Percentiles rank a stretch among this genome's conserved stretches.
phyloP scores from a whole-genome alignment of 37 sponge, comb jelly and placozoan species.

The Halichondria panicea region DNA sequence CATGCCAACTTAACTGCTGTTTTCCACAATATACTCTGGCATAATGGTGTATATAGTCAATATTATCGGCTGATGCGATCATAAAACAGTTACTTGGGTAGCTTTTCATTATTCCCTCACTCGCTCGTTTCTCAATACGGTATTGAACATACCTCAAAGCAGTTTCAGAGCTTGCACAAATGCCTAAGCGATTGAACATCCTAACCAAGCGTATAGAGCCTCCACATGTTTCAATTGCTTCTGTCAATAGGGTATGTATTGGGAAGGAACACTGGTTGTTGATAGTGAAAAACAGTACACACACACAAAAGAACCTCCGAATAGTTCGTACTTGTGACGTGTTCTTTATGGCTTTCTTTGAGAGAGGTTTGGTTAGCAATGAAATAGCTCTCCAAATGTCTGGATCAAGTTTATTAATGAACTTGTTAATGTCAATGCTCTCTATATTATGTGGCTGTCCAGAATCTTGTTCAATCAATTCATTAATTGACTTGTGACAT shows the following conservation, averaged over 20 bases:
- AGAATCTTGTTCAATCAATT: neutral
- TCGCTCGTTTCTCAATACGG: neutral
- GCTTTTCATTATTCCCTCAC: conserved; percentile 6
- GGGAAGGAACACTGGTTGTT: conserved; percentile 20
- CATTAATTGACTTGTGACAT: neutral
- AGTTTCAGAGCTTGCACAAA: conserved; percentile 18
- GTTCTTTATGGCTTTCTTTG: neutral
- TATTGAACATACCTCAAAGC: conserved; percentile 9
- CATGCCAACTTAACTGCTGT: conserved; percentile 25
- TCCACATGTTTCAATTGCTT: conserved; percentile 26
- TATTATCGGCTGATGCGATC: conserved; percentile 22
- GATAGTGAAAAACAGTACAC: conserved; percentile 13
- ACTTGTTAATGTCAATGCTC: conserved; percentile 8
- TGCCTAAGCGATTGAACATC: conserved; percentile 30
- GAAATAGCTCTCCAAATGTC: conserved; percentile 23
- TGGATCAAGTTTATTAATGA: conserved; percentile 16
- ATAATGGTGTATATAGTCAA: conserved; percentile 23
- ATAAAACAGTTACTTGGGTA: conserved; percentile 3
- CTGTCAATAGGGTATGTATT: conserved; percentile 22
- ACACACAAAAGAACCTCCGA: conserved; percentile 7
- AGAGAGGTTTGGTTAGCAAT: neutral
- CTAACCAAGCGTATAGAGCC: conserved; percentile 4
- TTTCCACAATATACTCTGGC: conserved; percentile 27
- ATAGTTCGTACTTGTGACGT: neutral
- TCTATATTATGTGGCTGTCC: conserved; percentile 2